A percentile compares a stretch with the other conserved stretches of the same genome.
Evolutionary conservation across 2,113 vertebrate genomes (phyloP).

Genomic region (Hyperopisus bebe): DNA sequence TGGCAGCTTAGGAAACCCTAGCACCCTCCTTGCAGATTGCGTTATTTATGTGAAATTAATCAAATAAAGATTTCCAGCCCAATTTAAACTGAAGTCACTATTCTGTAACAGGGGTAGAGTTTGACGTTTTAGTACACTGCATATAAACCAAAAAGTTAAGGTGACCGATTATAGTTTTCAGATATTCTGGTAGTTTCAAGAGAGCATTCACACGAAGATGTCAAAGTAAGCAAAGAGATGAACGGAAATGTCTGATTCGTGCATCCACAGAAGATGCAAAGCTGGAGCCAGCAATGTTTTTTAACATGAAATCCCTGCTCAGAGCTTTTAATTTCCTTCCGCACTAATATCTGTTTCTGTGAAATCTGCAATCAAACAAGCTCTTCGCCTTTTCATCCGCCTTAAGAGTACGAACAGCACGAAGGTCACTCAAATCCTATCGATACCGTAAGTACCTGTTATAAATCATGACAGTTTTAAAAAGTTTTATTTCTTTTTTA

Average conservation of each 20-base stretch:
- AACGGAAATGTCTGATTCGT: not conserved
- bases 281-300: not conserved
- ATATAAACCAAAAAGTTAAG: constrained; percentile 23
- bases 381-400: not conserved
- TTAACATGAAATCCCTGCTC: not conserved
- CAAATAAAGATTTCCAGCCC: constrained; percentile 20
- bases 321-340: not conserved
- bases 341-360: not conserved
- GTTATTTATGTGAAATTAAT: constrained; percentile 29
- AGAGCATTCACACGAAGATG: not conserved
- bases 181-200: constrained; percentile 14
- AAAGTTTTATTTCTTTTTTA: no score
- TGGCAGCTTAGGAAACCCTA: not conserved
- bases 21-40: not conserved
- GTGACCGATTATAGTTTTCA: not conserved
- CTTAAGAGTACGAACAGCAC: not conserved
- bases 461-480: not conserved
- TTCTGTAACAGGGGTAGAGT: constrained; percentile 35
- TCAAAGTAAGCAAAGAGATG: not conserved
- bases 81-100: constrained; percentile 34
- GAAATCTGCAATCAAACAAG: not conserved
- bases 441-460: not conserved
- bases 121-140: constrained; percentile 18
- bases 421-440: not conserved
- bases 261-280: not conserved